phyloP scores from a whole-genome alignment of 2,888 invertebrate genomes.

The Coelinius sp. region DNA sequence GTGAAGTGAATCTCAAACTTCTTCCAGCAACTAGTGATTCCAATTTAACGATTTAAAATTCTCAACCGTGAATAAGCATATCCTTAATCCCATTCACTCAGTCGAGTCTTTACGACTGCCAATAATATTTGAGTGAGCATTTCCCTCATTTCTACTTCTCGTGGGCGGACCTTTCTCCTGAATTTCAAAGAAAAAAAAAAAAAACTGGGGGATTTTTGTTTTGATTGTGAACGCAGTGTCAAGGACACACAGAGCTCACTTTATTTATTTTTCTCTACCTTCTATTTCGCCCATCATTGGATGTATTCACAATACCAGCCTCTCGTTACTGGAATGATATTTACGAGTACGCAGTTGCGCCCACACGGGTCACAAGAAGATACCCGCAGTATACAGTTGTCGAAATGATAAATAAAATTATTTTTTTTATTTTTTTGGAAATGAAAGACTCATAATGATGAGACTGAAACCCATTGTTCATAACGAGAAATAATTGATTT shows the following conservation, averaged over 20 bases:
- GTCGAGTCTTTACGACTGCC: conserved; percentile 24
- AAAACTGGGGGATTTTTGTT: background rate
- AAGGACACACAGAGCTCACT: background rate
- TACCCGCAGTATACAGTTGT: conserved; percentile 36
- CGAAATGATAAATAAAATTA: conserved; percentile 45
- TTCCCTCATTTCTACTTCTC: conserved; percentile 25
- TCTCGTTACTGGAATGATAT: conserved; percentile 45
- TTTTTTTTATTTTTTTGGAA: background rate
- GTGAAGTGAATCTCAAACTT: conserved; percentile 19
- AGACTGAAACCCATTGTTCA: conserved; percentile 14
- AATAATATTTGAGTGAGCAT: conserved; percentile 27
- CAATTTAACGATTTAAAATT: background rate
- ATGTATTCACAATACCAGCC: conserved; percentile 6
- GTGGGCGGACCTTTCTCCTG: conserved; percentile 29
- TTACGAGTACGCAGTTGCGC: conserved; percentile 46
- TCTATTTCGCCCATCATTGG: conserved; percentile 28
- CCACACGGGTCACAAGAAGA: conserved; percentile 39
- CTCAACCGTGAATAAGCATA: conserved; percentile 10
- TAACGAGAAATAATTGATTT: background rate
- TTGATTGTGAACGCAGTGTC: background rate
- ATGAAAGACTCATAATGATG: conserved; percentile 43
- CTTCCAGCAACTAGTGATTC: background rate
- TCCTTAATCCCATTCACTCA: background rate
- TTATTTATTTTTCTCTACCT: conserved; percentile 3
- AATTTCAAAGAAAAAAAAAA: conserved; percentile 10